Evolutionary conservation across 2,797 vertebrate species (phyloP).

Genomic region (Liasis olivaceus): DNA sequence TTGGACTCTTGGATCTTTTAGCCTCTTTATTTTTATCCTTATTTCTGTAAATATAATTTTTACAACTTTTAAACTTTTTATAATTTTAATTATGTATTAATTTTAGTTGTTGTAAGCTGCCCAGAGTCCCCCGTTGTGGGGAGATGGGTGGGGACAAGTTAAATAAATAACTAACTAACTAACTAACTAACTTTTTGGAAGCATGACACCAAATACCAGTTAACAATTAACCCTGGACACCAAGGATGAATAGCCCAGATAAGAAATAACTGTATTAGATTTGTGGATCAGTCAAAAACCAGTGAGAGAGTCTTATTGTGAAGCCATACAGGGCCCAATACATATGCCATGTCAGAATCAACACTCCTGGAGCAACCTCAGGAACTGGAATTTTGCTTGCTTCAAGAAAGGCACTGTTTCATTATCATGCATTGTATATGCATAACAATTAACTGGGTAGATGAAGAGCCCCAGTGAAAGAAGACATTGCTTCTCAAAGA

Average conservation of each 20-base stretch:
- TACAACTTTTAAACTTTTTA: no score
- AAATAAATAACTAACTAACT: no score
- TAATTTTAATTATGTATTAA: no score
- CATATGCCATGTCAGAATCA: neutral
- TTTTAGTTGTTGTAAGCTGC: no score
- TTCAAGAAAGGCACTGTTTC: neutral
- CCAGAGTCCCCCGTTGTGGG: no score
- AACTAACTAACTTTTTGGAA: neutral
- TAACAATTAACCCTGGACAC: neutral
- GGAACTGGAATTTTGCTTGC: neutral
- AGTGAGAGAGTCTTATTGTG: neutral
- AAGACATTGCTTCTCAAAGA: neutral
- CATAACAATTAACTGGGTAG: neutral
- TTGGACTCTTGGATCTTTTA: no score
- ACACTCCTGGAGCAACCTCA: neutral
- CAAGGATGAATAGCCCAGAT: neutral
- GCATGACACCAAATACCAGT: neutral
- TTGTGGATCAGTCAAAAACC: neutral
- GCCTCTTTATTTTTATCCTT: no score
- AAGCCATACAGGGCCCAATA: neutral
- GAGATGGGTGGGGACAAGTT: no score
- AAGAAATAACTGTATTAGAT: neutral
- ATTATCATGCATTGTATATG: neutral
- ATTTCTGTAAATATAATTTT: no score
- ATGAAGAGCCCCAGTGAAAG: neutral